Evolutionary conservation across 2,888 invertebrate genomes (phyloP).

Genomic region (Dascillus cervinus): DNA sequence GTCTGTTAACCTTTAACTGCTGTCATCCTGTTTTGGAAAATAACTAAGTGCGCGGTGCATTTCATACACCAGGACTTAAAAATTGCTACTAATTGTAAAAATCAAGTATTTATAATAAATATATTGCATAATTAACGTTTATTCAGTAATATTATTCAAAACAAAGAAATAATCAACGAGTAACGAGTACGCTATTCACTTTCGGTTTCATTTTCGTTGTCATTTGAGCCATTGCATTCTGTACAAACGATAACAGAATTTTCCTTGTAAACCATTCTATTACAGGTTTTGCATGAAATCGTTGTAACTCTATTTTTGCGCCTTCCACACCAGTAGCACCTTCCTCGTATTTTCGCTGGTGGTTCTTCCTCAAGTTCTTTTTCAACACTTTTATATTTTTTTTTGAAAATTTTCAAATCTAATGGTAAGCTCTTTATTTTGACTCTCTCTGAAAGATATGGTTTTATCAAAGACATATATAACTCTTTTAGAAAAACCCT

Average conservation of each 20-base stretch:
- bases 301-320: slow-evolving; percentile 5
- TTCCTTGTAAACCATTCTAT: slow-evolving; percentile 2
- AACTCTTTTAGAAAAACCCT: slow-evolving; percentile 2
- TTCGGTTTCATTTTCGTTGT: no score
- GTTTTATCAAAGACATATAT: slow-evolving; percentile 3
- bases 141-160: no score
- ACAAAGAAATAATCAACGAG: no score
- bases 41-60: slow-evolving; percentile 2
- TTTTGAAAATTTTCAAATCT: slow-evolving; percentile 1
- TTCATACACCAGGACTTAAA: slow-evolving; percentile 4
- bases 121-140: no score
- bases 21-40: neutral
- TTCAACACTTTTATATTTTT: slow-evolving; percentile 1
- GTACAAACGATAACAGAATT: no score
- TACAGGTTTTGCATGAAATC: slow-evolving; percentile 1
- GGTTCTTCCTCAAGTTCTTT: no score
- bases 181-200: no score
- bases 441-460: slow-evolving; percentile 1
- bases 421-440: slow-evolving; percentile 1
- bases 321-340: slow-evolving; percentile 3
- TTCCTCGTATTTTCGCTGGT: slow-evolving; percentile 1
- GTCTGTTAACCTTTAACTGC: slow-evolving; percentile 4
- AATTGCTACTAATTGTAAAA: neutral
- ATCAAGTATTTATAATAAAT: neutral
- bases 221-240: neutral